Base-by-base conservation (phyloP, 2,888 invertebrate genomes). In the Andrena haemorrhoa region DNA sequence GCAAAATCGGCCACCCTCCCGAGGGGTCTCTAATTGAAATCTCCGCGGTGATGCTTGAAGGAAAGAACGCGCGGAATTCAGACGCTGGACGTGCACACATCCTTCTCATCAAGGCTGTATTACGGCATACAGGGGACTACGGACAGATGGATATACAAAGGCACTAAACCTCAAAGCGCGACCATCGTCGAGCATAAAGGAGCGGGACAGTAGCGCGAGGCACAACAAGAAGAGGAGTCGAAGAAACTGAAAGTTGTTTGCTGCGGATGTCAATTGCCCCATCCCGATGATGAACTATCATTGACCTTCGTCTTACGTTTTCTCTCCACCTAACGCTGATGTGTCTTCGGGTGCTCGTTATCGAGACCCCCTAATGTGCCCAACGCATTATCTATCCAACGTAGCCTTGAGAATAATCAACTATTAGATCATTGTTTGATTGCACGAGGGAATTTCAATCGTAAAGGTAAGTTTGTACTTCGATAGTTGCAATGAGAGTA, bases 211-310 rank as follows among this genome's bases (percentile, higher is more conserved):
- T 65, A 76, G 64, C 61, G 66, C 51, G 47, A 69, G 68, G 58
- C 49, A 61, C 47, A 58, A 58, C 35, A 70, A 66, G 49, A 41
- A 53, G 47, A 71, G 35, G 60, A 70, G 58, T 58, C 66, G 63
- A 80, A 78, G 88, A 89, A 89, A 86, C 85, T 83, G 88, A 91
- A 89, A 91, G 87, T 89, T 89, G 84, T 86, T 88, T 88, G 77
- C 82, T 79, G 60, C 69, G 49, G 73, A 72, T 84, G 68, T 84
- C 79, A 83, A 73, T 74, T 77, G 70, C 64, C 51, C 74, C 80
- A 49, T 79, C 56, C 0, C 26, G 56, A 31, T 33, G 76, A 72
- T 68, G 66, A 83, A 74, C 63, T 82, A 75, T 75, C 75, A 78
- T 84, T 86, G 87, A 87, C 86, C 88, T 89, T 89, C 85, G 66